These are phyloP conservation scores for Mesocentrotus franciscanus DNA, from an alignment of 53 echinoderm and acorn worm genomes.

Conservation along the genomic window DNA sequence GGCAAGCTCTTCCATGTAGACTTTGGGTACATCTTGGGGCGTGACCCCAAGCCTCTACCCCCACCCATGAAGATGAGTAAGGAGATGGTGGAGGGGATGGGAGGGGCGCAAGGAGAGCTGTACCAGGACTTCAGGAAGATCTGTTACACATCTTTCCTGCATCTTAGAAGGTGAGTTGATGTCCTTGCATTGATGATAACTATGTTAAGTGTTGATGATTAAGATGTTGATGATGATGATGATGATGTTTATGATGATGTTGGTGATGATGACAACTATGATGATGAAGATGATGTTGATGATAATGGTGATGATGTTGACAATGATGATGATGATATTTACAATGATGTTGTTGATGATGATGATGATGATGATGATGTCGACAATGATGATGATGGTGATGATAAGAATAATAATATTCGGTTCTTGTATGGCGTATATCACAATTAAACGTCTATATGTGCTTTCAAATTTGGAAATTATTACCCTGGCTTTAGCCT, in stretches of 20 bases:
- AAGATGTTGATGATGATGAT: background rate
- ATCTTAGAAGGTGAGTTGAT: conserved; percentile 90
- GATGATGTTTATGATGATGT: background rate
- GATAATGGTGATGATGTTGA: background rate
- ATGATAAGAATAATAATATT: background rate
- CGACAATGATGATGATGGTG: background rate
- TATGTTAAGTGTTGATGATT: background rate
- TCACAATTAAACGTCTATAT: no score
- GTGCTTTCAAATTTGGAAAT: no score
- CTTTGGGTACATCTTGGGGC: conserved; percentile 97
- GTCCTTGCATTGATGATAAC: background rate
- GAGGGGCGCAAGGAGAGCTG: conserved; percentile 92
- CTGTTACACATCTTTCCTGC: conserved; percentile 97
- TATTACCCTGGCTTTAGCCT: no score
- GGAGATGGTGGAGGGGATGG: conserved; percentile 99
- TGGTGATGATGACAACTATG: background rate
- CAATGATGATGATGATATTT: background rate
- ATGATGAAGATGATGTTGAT: background rate
- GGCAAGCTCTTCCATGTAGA: conserved; percentile 99
- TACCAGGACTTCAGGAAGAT: conserved; percentile 96
- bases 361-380: background rate
- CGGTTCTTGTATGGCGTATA: no score
- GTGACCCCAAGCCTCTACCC: conserved; percentile 94
- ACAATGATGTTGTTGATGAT: background rate
- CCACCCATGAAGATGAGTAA: conserved; percentile 97